Evolutionary conservation across 1,140 invertebrate genomes (phyloP), one percentile per base, ranked within the genome.

Genomic region (Drosophila triauraria): DNA sequence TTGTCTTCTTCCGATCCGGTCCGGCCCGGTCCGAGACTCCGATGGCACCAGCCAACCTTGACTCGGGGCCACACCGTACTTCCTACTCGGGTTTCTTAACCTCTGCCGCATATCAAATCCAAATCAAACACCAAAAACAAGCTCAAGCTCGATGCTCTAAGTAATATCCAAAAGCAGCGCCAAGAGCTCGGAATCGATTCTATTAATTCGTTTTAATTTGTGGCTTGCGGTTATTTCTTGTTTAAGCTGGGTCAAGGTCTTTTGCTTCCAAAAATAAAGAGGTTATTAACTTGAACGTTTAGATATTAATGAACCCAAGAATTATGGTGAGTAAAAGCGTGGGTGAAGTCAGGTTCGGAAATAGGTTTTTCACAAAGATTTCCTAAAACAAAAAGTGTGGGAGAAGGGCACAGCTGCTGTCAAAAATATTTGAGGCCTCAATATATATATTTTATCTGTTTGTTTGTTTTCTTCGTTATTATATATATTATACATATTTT

Each of bases 41-140:
- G 32, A 35, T 35, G n/a, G 17, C 42, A 40, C 53, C 53, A 46
- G 6, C 23, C 68, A 74, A 51, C 70, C 70, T 74, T 74, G 46
- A 72, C 67, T 72, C 46, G 5, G 44, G 15, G 44, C 67, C 30
- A 5, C 27, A 40, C 20, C 20, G 38, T 38, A 72, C 70, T 74
- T 74, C 70, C 70, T 74, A 72, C 68, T 74, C 67, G 54, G 46
- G 70, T 74, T 74, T 74, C 30, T 74, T 74, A 50, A 74, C 70
- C 70, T 72, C 70, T 72, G 23, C n/a, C 38, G 67, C 68, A 44
- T 40, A 70, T 70, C 67, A 56, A 56, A 56, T 56, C 13, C 9
- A 54, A 44, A 32, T 32, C 8, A 32, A 27, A 27, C 2, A 27
- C 5, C 25, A 30, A 35, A 30, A 70, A 56, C 42, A 38, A 70